Conservation (phyloP, 2,888 invertebrate genomes). For the Macrosiphum euphorbiae region DNA sequence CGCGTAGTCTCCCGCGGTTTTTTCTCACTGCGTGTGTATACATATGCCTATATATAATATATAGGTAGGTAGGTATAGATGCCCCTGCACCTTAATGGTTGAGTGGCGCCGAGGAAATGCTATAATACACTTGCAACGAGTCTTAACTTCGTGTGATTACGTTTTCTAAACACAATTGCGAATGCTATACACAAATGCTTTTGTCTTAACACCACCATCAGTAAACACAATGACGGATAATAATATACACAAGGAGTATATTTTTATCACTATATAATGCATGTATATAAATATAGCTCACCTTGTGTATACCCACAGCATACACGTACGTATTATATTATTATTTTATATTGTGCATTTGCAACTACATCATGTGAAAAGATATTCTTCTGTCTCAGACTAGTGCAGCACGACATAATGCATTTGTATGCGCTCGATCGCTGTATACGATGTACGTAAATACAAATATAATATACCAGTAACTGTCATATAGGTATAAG, state of each 20-base stretch:
- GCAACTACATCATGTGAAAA: background rate
- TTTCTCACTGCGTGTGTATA: background rate
- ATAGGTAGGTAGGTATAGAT: background rate
- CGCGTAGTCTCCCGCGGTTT: conserved; percentile 24
- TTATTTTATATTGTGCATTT: background rate
- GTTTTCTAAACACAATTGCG: conserved; percentile 33
- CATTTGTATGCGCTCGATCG: background rate
- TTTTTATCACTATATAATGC: background rate
- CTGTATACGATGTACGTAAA: background rate
- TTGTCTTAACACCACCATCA: background rate
- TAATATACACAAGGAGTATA: background rate
- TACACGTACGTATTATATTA: background rate
- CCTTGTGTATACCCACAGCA: background rate
- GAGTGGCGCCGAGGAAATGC: conserved; percentile 23
- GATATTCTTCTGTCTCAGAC: background rate
- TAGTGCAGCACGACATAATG: background rate
- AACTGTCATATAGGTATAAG: background rate
- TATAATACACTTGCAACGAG: background rate
- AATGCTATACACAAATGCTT: background rate
- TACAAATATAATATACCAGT: background rate
- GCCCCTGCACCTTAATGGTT: conserved; percentile 35
- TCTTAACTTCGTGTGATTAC: conserved; percentile 37
- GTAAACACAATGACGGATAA: conserved; percentile 1
- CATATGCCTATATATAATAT: too few relatives aligned
- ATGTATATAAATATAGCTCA: background rate